Evolutionary conservation across 2,888 invertebrate species (phyloP).

Genomic region (Athrips mouffetella): DNA sequence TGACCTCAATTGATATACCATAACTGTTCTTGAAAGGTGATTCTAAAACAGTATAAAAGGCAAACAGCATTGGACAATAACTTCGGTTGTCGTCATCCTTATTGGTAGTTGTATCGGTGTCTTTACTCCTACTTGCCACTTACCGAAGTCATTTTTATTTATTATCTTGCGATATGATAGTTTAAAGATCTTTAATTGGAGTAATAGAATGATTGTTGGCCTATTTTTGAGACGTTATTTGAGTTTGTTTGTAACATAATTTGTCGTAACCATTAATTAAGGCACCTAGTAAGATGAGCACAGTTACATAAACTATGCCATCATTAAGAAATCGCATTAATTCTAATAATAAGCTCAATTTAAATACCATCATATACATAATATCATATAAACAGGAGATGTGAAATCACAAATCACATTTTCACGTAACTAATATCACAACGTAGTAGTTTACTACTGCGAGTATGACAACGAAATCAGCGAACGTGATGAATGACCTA

Average conservation of each 20-base stretch:
- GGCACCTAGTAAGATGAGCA: not conserved
- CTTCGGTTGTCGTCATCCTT: not conserved
- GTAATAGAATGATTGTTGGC: slow-evolving; percentile 11
- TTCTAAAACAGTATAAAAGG: not conserved
- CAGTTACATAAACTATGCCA: too few species aligned
- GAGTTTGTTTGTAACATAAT: not conserved
- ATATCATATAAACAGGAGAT: too few species aligned
- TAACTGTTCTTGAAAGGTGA: not conserved
- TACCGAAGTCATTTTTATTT: slow-evolving; percentile 37
- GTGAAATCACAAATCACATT: too few species aligned
- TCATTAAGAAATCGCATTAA: not conserved
- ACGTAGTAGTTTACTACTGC: too few species aligned
- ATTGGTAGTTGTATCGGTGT: not conserved
- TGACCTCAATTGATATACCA: not conserved
- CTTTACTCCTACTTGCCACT: slow-evolving; percentile 23
- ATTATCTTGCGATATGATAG: slow-evolving; percentile 33
- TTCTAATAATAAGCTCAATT: too few species aligned
- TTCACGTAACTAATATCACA: too few species aligned
- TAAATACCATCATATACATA: too few species aligned
- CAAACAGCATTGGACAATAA: not conserved
- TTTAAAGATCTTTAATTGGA: slow-evolving; percentile 27
- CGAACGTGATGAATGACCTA: not conserved
- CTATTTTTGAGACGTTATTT: not conserved
- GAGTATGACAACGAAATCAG: too few species aligned
- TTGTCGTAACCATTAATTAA: not conserved